phyloP scores from a whole-genome alignment of 2,888 invertebrate genomes.

The Torymus aiolomorphi region DNA sequence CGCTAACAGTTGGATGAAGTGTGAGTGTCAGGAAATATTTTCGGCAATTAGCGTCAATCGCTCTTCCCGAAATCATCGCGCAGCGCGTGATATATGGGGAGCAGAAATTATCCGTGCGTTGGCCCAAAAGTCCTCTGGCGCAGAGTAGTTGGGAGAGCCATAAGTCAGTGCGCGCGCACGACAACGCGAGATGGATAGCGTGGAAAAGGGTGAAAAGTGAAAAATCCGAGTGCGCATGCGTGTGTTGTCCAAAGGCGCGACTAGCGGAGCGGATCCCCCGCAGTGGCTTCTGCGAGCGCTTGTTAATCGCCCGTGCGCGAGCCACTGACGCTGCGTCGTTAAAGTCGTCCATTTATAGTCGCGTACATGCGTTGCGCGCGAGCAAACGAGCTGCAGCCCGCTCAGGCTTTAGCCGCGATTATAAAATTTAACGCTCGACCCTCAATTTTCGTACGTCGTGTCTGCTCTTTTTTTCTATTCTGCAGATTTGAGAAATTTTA shows the following conservation, averaged over 20 bases:
- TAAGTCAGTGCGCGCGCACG: not conserved
- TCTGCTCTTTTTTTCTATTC: no score
- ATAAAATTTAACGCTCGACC: slow-evolving; percentile 18
- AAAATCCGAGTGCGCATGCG: no score
- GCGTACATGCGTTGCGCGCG: not conserved
- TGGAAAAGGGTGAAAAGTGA: not conserved
- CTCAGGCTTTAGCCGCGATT: not conserved
- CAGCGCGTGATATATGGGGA: slow-evolving; percentile 1
- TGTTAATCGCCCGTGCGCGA: slow-evolving; percentile 64
- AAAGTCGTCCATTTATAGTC: slow-evolving; percentile 14
- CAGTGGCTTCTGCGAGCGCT: no score
- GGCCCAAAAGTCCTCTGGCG: not conserved
- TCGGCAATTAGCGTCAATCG: slow-evolving; percentile 47
- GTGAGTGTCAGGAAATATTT: slow-evolving; percentile 2
- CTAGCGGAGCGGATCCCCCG: slow-evolving; percentile 56
- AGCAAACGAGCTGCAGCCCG: not conserved
- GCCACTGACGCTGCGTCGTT: slow-evolving; percentile 53
- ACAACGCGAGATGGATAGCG: slow-evolving; percentile 26
- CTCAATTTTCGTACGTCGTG: not conserved
- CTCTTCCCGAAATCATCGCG: slow-evolving; percentile 19
- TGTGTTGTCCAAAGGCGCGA: slow-evolving; percentile 54
- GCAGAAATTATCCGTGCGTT: slow-evolving; percentile 12
- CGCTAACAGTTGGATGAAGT: not conserved
- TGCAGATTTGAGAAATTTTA: no score
- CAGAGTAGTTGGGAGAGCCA: not conserved